A percentile compares a stretch with the other conserved stretches of the same genome.
Conservation (phyloP, 1,140 invertebrate genomes). For the Ruditapes philippinarum region DNA sequence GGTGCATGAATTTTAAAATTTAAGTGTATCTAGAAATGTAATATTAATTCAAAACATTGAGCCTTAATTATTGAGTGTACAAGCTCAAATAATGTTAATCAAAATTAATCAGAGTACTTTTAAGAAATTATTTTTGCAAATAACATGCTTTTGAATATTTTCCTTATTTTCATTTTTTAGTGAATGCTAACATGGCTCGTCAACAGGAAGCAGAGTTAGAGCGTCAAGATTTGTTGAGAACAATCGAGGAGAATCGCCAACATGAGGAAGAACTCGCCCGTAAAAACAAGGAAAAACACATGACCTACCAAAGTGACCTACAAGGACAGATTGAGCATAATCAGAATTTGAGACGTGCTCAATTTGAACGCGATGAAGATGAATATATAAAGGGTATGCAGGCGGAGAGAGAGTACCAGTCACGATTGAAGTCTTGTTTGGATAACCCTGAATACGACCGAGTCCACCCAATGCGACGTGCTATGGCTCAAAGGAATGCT, state of each 20-base stretch:
- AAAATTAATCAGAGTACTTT: too few relatives aligned
- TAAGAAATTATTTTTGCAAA: too few relatives aligned
- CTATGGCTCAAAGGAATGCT: slow-evolving; percentile 49
- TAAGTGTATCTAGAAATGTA: too few relatives aligned
- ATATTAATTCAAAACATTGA: too few relatives aligned
- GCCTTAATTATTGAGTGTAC: too few relatives aligned
- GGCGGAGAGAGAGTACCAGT: slow-evolving; percentile 57
- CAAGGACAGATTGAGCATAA: slow-evolving; percentile 65
- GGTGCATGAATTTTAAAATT: too few relatives aligned
- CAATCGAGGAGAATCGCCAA: slow-evolving; percentile 60
- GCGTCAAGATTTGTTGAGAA: slow-evolving; percentile 21
- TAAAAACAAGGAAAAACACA: slow-evolving; percentile 30
- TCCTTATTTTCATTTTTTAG: slow-evolving; percentile 28
- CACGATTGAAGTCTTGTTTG: slow-evolving; percentile 54
- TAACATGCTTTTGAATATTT: too few relatives aligned
- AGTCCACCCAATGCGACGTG: slow-evolving; percentile 58
- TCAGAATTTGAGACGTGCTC: slow-evolving; percentile 10
- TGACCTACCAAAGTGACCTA: slow-evolving; percentile 56
- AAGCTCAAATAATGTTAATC: too few relatives aligned
- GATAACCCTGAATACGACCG: slow-evolving; percentile 57
- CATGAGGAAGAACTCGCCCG: slow-evolving; percentile 44
- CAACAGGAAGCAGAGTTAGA: slow-evolving; percentile 55
- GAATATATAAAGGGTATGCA: slow-evolving; percentile 63
- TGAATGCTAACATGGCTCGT: slow-evolving; percentile 8
- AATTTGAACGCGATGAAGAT: slow-evolving; percentile 57